Evolutionary conservation across 2,888 invertebrate genomes (phyloP).

Genomic region (Catocala sponsa): DNA sequence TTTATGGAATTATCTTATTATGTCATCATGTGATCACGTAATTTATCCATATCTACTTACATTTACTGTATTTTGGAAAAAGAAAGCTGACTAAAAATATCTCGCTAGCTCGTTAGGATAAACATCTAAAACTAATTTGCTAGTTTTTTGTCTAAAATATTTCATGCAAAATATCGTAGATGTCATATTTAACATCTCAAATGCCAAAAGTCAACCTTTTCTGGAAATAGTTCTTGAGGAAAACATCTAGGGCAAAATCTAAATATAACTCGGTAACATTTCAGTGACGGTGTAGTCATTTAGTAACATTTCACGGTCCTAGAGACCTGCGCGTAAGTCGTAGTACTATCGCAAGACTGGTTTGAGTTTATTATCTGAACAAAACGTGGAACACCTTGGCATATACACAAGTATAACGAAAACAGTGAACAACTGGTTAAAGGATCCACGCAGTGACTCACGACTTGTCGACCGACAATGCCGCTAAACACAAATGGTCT

Average conservation of each 20-base stretch:
- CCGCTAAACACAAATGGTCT: slow-evolving; percentile 39
- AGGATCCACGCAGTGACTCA: slow-evolving; percentile 45
- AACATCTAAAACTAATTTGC: too few species aligned
- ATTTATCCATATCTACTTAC: too few species aligned
- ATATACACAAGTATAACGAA: slow-evolving; percentile 39
- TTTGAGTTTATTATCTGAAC: slow-evolving; percentile 41
- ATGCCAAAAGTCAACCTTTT: slow-evolving; percentile 27
- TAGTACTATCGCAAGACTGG: slow-evolving; percentile 49
- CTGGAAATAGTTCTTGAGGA: slow-evolving; percentile 13
- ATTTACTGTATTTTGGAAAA: slow-evolving; percentile 5
- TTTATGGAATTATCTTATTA: slow-evolving; percentile 36
- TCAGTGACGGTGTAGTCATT: slow-evolving; percentile 17
- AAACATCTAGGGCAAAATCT: slow-evolving; percentile 19
- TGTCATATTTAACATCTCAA: slow-evolving; percentile 5
- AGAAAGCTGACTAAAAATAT: slow-evolving; percentile 20
- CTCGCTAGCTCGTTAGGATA: too few species aligned
- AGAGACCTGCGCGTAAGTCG: slow-evolving; percentile 40
- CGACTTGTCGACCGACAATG: slow-evolving; percentile 38
- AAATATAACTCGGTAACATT: slow-evolving; percentile 17
- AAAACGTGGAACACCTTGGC: slow-evolving; percentile 52
- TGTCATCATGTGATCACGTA: slow-evolving; percentile 19
- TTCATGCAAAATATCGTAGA: too few species aligned
- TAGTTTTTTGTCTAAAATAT: too few species aligned
- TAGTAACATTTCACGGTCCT: slow-evolving; percentile 36
- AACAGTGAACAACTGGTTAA: slow-evolving; percentile 30